These are phyloP conservation scores for Phalacrocorax pelagicus DNA, from an alignment of 2,113 vertebrate species.

Conservation along the genomic window DNA sequence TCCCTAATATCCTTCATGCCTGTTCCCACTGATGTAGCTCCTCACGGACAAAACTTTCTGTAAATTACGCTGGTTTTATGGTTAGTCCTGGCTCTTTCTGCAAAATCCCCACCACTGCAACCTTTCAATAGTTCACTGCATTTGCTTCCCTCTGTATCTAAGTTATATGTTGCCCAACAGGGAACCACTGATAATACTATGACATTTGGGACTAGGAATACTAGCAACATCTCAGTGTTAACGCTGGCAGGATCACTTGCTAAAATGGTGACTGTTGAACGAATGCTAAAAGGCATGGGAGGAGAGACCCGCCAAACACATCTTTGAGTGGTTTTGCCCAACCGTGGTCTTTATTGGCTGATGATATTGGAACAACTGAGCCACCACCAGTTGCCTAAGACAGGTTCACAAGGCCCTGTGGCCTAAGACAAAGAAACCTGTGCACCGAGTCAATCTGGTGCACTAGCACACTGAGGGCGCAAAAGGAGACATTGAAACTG, in stretches of 20 bases:
- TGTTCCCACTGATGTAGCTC: neutral
- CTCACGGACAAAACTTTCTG: neutral
- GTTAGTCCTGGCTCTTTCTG: neutral
- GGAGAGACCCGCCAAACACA: neutral
- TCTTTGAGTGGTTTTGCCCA: neutral
- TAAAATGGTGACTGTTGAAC: neutral
- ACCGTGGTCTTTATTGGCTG: neutral
- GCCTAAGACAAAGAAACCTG: constrained; percentile 17
- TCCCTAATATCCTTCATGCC: neutral
- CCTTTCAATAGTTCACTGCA: neutral
- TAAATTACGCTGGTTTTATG: neutral
- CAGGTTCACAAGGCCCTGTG: neutral
- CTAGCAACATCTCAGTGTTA: neutral
- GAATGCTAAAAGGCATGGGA: neutral
- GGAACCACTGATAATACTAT: neutral
- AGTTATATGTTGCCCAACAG: neutral
- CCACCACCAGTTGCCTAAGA: neutral
- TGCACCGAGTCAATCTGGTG: constrained; percentile 11
- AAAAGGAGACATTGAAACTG: constrained; percentile 71
- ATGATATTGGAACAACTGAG: neutral
- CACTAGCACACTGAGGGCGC: constrained; percentile 59
- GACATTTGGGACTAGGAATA: neutral
- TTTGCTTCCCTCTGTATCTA: neutral
- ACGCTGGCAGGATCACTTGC: neutral
- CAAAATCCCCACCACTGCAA: neutral